Conservation (phyloP, 2,797 vertebrate genomes). For the Liparis tanakae region DNA sequence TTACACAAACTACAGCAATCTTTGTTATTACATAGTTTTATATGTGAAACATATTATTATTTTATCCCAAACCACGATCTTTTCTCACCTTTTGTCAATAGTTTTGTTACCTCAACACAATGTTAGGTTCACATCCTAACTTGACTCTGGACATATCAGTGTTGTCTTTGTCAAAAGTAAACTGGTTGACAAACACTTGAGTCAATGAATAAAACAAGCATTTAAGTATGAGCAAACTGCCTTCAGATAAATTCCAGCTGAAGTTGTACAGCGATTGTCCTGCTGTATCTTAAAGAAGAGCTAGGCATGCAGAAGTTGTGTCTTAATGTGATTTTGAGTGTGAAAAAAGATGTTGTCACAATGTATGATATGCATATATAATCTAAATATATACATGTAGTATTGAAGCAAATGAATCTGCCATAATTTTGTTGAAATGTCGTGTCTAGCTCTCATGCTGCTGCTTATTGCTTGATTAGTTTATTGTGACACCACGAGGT, state of each 20-base stretch:
- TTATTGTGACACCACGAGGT: slow-evolving; percentile 22
- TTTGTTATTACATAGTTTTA: no score
- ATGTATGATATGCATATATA: background rate
- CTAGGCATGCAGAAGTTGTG: no score
- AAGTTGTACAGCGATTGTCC: no score
- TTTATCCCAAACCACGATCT: background rate
- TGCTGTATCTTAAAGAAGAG: no score
- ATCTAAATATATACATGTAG: background rate
- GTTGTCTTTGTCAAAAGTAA: background rate
- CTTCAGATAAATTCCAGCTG: no score
- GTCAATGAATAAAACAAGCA: background rate
- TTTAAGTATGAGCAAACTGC: background rate
- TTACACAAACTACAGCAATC: no score
- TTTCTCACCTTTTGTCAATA: background rate
- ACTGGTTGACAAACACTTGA: background rate
- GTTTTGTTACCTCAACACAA: background rate
- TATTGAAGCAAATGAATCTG: background rate
- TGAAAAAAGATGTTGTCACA: no score
- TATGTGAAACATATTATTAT: no score
- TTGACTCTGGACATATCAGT: background rate
- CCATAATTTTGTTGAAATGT: background rate
- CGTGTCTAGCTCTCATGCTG: background rate
- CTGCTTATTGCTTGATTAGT: background rate
- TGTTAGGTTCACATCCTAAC: background rate
- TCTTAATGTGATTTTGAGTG: no score